A percentile compares a stretch with the other conserved stretches of the same genome.
Conservation (phyloP, 2,113 vertebrate genomes). For the Clinocottus analis region DNA sequence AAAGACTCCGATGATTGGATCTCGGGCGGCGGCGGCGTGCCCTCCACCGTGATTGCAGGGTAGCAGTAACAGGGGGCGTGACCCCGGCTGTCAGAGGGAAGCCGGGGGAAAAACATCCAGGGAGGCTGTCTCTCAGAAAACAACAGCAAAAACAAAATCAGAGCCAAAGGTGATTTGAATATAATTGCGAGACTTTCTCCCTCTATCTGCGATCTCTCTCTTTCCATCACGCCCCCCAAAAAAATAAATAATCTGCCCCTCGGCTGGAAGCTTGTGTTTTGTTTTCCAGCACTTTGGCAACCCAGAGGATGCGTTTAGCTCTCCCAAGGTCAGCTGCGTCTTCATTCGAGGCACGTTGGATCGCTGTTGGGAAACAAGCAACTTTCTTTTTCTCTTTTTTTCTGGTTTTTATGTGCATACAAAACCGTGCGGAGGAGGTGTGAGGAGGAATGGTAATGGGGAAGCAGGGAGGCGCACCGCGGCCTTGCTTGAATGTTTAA, state of each 20-base stretch:
- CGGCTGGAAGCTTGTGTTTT: conserved; percentile 59
- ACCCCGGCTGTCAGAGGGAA: conserved; percentile 55
- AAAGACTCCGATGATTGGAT: conserved; percentile 61
- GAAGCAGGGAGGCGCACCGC: conserved; percentile 5
- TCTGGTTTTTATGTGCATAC: conserved; percentile 38
- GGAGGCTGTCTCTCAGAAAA: conserved; percentile 14
- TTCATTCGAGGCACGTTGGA: conserved; percentile 70
- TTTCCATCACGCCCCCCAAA: conserved; percentile 50
- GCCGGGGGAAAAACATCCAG: conserved; percentile 33
- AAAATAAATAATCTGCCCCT: conserved; percentile 63
- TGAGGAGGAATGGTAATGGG: conserved; percentile 33
- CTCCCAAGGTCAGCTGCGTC: conserved; percentile 68
- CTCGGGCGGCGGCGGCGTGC: conserved; percentile 39
- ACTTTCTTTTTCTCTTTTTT: conserved; percentile 40
- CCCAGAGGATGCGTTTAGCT: conserved; percentile 62
- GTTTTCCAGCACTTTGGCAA: conserved; percentile 66
- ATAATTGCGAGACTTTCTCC: conserved; percentile 3
- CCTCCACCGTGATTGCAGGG: conserved; percentile 61
- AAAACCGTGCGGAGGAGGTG: conserved; percentile 32
- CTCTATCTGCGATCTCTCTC: conserved; percentile 19
- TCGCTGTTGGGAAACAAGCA: conserved; percentile 63
- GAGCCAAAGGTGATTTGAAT: conserved; percentile 16
- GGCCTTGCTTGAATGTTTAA: conserved; percentile 23
- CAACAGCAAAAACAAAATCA: background rate
- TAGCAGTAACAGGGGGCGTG: conserved; percentile 57